Base-by-base conservation (phyloP, 2,113 vertebrate species). In the Callopanchax toddi region DNA sequence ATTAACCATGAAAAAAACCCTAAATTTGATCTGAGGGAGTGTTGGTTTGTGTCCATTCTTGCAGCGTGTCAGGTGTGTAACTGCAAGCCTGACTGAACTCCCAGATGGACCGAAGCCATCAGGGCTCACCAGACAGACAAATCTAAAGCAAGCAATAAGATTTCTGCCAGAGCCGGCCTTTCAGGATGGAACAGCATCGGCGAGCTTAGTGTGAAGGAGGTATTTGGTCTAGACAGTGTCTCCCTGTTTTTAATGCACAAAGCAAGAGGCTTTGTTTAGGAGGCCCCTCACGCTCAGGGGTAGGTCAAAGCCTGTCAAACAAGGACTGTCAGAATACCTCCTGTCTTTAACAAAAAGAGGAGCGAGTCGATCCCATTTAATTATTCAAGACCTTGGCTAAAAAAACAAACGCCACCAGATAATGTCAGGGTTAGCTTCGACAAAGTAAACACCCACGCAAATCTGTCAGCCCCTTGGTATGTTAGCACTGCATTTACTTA, bases 361-460 rank as follows among this genome's bases (percentile, higher is more conserved):
- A 74, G 78, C 70, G 57, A 3, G 32, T 61, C 18, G 37, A 84
- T 84, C 23, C 52, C 46, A 71, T 85, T 88, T 81, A 86, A 89
- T 89, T 85, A 88, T 90, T 87, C 75, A 87, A 67, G 69, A 83
- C 63, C 69, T 70, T 32, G 44, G 60, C 58, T 63, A 84, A 81
- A n/a, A 51, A 66, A 86, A 73, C 49, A 73, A 75, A 70, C 17
- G 11, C 71, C 71, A 85, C 85, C 79, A 67, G 81, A 88, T 88
- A 80, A 82, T 81, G 67, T 84, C 72, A 72, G 60, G 29, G 67
- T 60, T 71, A 76, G 67, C 78, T 78, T 71, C 21, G 22, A 67
- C 76, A 74, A 48, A 84, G 51, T 76, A 79, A 89, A 87, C 85
- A 79, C 78, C 78, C 67, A 87, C 84, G 56, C 77, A 86, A 75